Conservation (phyloP, 1,140 invertebrate genomes). For the Drosophila insularis region DNA sequence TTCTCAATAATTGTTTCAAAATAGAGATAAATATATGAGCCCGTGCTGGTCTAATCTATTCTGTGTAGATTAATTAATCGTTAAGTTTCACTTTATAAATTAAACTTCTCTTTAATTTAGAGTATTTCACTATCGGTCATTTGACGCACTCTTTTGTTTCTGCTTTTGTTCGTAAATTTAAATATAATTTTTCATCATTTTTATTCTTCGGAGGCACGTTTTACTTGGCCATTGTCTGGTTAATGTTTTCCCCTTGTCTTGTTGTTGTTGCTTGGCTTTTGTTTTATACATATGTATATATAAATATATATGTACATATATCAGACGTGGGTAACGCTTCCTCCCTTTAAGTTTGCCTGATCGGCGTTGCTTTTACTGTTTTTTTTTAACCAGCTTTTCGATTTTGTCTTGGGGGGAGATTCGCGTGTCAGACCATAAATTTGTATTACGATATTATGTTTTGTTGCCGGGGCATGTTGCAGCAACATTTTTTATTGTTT, state of each 20-base stretch:
- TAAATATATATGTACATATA: not conserved
- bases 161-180: conserved; percentile 13
- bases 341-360: conserved; percentile 23
- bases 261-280: conserved; percentile 38
- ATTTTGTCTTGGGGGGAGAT: conserved; percentile 37
- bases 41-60: too few species aligned
- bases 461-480: conserved; percentile 44
- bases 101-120: not conserved
- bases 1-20: too few species aligned
- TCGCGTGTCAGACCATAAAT: conserved; percentile 52
- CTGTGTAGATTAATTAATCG: too few species aligned
- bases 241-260: conserved; percentile 20
- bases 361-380: conserved; percentile 1
- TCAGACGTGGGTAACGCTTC: conserved; percentile 30
- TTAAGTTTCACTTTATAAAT: not conserved
- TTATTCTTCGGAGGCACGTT: conserved; percentile 53
- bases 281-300: conserved; percentile 15
- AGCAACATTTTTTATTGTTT: conserved; percentile 33
- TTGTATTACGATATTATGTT: conserved; percentile 46
- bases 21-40: too few species aligned
- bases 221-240: conserved; percentile 48
- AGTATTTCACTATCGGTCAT: not conserved
- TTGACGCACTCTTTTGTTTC: not conserved
- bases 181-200: conserved; percentile 39
- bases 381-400: conserved; percentile 7